A percentile compares a stretch with the other conserved stretches of the same genome.
Evolutionary conservation across 2,797 vertebrate genomes (phyloP).

Genomic region (Australoheros facetus): DNA sequence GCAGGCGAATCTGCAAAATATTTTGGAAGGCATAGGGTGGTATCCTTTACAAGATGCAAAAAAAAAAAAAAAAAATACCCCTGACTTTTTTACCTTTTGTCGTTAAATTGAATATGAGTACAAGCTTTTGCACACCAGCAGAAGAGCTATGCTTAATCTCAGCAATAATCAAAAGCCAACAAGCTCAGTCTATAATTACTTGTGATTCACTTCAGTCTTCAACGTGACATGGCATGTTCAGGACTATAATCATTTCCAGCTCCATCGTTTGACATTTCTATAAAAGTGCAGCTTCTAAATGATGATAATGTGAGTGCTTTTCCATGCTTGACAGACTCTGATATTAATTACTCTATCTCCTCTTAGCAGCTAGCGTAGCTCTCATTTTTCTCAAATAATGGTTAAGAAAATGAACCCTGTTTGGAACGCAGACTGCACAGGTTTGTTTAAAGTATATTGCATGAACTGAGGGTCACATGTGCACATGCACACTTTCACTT

Average conservation of each 20-base stretch:
- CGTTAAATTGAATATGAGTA: conserved; percentile 42
- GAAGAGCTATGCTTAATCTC: conserved; percentile 48
- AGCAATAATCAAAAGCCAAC: conserved; percentile 51
- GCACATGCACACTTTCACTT: conserved; percentile 13
- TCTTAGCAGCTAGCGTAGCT: conserved; percentile 42
- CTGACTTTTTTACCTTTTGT: not conserved
- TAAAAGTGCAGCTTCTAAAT: conserved; percentile 71
- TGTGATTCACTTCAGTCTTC: conserved; percentile 56
- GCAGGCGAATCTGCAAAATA: conserved; percentile 55
- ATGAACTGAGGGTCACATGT: conserved; percentile 50
- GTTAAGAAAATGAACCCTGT: conserved; percentile 50
- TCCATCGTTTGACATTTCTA: conserved; percentile 74
- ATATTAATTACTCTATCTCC: conserved; percentile 75
- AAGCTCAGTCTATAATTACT: conserved; percentile 60
- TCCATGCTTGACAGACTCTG: conserved; percentile 65
- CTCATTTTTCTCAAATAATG: conserved; percentile 52
- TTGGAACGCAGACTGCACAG: conserved; percentile 49
- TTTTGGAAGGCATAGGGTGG: conserved; percentile 31
- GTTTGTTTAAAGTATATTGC: conserved; percentile 74
- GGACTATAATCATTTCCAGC: conserved; percentile 75
- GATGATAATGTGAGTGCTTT: conserved; percentile 72
- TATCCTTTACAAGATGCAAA: conserved; percentile 13
- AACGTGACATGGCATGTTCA: conserved; percentile 50
- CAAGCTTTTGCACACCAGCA: conserved; percentile 23
- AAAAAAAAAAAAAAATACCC: no score